phyloP scores from a whole-genome alignment of 1,140 invertebrate genomes.

The Diorhabda elongata region DNA sequence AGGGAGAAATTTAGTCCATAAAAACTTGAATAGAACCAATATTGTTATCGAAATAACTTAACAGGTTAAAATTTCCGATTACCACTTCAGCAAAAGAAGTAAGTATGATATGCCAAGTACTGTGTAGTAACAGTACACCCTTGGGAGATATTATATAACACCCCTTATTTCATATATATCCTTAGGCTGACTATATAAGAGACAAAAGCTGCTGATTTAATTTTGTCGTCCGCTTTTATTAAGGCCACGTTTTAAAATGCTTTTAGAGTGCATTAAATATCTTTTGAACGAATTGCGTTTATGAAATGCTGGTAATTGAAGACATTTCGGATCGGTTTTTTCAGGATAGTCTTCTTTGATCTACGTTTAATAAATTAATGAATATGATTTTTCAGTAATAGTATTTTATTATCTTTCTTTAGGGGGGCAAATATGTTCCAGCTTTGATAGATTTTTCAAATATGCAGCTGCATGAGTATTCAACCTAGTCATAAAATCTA shows the following conservation, averaged over 20 bases:
- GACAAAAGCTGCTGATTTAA: slow-evolving; percentile 19
- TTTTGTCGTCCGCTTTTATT: slow-evolving; percentile 27
- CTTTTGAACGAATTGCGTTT: slow-evolving; percentile 6
- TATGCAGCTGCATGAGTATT: too few species aligned
- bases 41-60: background rate
- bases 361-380: background rate
- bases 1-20: too few species aligned
- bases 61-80: background rate
- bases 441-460: too few species aligned
- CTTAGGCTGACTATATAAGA: background rate
- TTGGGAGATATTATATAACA: background rate
- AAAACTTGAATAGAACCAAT: too few species aligned
- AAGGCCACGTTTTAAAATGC: slow-evolving; percentile 22
- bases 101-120: background rate
- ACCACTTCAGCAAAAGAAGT: background rate
- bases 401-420: too few species aligned
- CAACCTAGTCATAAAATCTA: too few species aligned
- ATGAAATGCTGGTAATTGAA: background rate
- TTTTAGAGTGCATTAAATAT: slow-evolving; percentile 26
- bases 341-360: background rate
- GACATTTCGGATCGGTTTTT: background rate
- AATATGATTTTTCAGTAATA: too few species aligned
- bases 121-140: background rate
- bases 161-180: slow-evolving; percentile 2
- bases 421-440: too few species aligned